phyloP scores from a whole-genome alignment of 2,797 vertebrate genomes.

The Artibeus lituratus region DNA sequence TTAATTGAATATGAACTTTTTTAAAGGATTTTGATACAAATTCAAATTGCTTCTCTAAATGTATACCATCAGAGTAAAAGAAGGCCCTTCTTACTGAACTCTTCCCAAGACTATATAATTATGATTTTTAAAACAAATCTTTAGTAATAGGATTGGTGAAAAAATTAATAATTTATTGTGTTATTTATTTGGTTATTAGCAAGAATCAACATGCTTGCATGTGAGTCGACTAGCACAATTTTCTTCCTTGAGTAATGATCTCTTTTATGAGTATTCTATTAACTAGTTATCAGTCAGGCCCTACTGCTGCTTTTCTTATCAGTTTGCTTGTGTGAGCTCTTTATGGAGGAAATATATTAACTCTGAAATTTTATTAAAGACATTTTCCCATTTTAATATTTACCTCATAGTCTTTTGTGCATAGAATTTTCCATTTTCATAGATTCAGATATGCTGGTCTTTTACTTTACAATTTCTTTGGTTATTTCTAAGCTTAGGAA shows the following conservation, averaged over 20 bases:
- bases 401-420: background rate
- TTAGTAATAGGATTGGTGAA: background rate
- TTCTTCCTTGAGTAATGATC: background rate
- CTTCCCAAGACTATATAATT: background rate
- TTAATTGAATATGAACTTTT: background rate
- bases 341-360: background rate
- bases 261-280: background rate
- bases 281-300: background rate
- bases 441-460: background rate
- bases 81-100: background rate
- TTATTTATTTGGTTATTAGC: background rate
- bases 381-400: constrained; percentile 29
- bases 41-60: background rate
- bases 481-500: constrained; percentile 14
- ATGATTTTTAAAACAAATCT: background rate
- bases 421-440: constrained; percentile 6
- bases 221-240: background rate
- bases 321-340: background rate
- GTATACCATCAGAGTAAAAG: background rate
- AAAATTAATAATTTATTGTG: background rate
- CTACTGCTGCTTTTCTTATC: background rate
- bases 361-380: constrained; percentile 19
- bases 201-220: background rate
- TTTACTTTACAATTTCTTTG: background rate
- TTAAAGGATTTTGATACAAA: background rate